Percentiles rank a stretch among this genome's conserved stretches.
Conservation (phyloP, 2,888 invertebrate species). For the Vannuccia rotundouncinata region DNA sequence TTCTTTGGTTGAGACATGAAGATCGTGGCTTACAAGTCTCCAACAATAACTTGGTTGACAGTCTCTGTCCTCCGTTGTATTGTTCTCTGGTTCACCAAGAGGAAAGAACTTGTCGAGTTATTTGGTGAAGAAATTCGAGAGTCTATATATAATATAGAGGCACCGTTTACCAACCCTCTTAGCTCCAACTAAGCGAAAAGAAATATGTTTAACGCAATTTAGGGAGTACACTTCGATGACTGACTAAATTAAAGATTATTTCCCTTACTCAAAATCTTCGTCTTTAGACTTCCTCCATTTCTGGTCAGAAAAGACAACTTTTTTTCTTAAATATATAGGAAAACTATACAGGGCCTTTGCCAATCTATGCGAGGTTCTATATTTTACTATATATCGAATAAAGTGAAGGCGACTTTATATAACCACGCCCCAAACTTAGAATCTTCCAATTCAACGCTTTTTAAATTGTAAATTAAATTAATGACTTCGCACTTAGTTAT, state of each 20-base stretch:
- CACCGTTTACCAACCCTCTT: slow-evolving; percentile 7
- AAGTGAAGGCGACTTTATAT: not conserved
- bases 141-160: no score
- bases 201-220: slow-evolving; percentile 8
- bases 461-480: not conserved
- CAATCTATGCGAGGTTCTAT: no score
- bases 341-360: no score
- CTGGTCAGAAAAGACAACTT: no score
- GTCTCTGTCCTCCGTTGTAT: not conserved
- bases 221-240: no score
- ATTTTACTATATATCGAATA: no score
- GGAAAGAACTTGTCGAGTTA: not conserved
- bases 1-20: not conserved
- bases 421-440: not conserved
- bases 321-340: no score
- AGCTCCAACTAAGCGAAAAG: slow-evolving; percentile 17
- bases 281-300: no score
- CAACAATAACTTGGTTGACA: not conserved
- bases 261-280: no score
- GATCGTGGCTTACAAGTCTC: not conserved
- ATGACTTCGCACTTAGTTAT: not conserved
- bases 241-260: no score
- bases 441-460: not conserved
- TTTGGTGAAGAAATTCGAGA: not conserved
- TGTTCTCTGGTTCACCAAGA: not conserved